A percentile compares a stretch with the other conserved stretches of the same genome.
Evolutionary conservation across 2,888 invertebrate species (phyloP).

Genomic region (Dryobota labecula): DNA sequence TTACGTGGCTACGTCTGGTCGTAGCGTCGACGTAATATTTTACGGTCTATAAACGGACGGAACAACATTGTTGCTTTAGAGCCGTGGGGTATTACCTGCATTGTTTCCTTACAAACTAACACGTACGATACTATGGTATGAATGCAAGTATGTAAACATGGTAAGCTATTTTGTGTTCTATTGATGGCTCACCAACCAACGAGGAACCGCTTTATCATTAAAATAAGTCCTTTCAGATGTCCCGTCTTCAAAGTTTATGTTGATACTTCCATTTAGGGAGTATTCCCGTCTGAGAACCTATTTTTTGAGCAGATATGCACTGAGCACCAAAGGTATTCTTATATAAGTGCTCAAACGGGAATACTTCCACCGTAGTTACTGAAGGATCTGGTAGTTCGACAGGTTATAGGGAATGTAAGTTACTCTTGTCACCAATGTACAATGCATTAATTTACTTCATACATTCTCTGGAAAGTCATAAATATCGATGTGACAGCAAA

Average conservation of each 20-base stretch:
- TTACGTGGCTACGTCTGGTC: slow-evolving; percentile 53
- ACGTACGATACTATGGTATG: slow-evolving; percentile 44
- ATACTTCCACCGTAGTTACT: too few species aligned
- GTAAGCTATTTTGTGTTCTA: slow-evolving; percentile 40
- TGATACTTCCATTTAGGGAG: slow-evolving; percentile 12
- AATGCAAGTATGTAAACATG: slow-evolving; percentile 56
- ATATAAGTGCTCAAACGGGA: too few species aligned
- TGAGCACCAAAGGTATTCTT: too few species aligned
- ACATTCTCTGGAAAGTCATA: background rate
- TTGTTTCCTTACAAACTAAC: slow-evolving; percentile 73
- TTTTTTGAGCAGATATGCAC: too few species aligned
- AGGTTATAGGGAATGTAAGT: background rate
- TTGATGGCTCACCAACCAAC: slow-evolving; percentile 37
- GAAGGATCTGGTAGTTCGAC: background rate
- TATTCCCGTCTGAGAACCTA: too few species aligned
- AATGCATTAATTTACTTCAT: background rate
- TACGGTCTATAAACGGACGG: slow-evolving; percentile 79
- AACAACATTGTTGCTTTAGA: slow-evolving; percentile 76
- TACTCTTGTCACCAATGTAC: background rate
- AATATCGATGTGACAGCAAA: background rate
- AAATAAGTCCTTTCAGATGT: slow-evolving; percentile 21
- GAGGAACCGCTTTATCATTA: slow-evolving; percentile 47
- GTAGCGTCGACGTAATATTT: slow-evolving; percentile 77
- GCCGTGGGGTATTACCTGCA: slow-evolving; percentile 73
- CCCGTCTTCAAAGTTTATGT: slow-evolving; percentile 12